Evolutionary conservation across 2,888 invertebrate species (phyloP), one percentile per base, ranked within the genome.

Genomic region (Bruchidius siliquastri): DNA sequence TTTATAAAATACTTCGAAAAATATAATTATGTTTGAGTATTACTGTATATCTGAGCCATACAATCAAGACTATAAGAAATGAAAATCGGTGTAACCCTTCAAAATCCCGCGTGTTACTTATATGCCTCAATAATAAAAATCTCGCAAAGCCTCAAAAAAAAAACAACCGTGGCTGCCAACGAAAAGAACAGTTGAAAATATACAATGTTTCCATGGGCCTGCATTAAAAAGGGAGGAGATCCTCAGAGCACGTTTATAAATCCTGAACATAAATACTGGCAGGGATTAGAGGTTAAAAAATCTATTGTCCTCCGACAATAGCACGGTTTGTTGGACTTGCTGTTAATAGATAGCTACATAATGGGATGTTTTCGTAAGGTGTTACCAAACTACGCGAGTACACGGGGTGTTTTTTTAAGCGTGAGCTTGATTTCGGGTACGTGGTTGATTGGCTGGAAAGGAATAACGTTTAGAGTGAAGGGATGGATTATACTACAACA

Each of bases 291-390:
- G 49, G 49, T 49, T 49, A 79, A 80, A 76, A 67, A 78, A 73
- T 69, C 79, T 74, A 75, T 80, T 82, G 82, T 82, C 73, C 68
- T 67, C 71, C 21, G 26, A 80, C 77, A 82, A 82, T 80, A 79
- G 78, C 80, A 81, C 82, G 82, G 79, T 79, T 83, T 81, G 81
- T 81, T 79, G 77, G 76, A 81, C 81, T 81, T 68, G 68, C 83
- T 84, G 82, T 82, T 83, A 82, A 85, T 82, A 84, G 83, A 84
- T 83, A 83, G 79, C 76, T 79, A 77, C 76, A 84, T 84, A 85
- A 84, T 82, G 82, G 84, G 84, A 84, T 85, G 85, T 85, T 85
- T 84, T 84, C 81, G 83, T 81, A 84, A 82, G 83, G 84, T 84
- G 85, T 85, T 83, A 79, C 79, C 49, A 49, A 49, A 18, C 49